Conservation (phyloP, 2,888 invertebrate species). For the Cephus spinipes region DNA sequence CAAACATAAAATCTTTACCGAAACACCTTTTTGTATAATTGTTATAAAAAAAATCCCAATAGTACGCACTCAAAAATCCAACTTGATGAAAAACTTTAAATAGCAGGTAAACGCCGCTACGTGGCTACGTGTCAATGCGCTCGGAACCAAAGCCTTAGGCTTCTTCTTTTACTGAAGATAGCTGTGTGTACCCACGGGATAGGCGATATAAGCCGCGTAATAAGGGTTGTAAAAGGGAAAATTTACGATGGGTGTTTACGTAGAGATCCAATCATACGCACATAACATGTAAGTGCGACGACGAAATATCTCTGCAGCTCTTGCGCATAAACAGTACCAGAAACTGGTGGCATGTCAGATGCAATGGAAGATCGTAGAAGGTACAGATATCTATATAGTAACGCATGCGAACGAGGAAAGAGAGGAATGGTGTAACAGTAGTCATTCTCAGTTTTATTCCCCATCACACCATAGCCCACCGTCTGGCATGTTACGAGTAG, state of each 20-base stretch:
- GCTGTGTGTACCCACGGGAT: neutral
- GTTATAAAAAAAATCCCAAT: too few relatives aligned
- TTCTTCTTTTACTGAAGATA: neutral
- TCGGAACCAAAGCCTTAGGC: neutral
- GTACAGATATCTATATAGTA: neutral
- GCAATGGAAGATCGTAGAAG: neutral
- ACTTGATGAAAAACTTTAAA: neutral
- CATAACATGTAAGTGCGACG: slow-evolving; percentile 19
- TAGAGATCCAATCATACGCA: slow-evolving; percentile 39
- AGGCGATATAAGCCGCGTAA: slow-evolving; percentile 24
- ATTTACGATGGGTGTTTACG: slow-evolving; percentile 38
- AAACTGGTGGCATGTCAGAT: neutral
- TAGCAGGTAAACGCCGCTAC: neutral
- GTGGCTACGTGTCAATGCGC: neutral
- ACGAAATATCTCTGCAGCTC: neutral
- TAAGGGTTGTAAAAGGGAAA: slow-evolving; percentile 37
- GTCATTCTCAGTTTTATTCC: slow-evolving; percentile 34
- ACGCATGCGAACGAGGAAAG: neutral
- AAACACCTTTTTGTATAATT: neutral
- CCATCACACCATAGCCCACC: slow-evolving; percentile 18
- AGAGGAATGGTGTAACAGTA: neutral
- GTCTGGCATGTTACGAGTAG: neutral
- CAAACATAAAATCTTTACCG: neutral
- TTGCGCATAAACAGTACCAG: neutral
- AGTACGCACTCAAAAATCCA: neutral